Conservation (phyloP, 2,888 invertebrate species). For the Helobdella robusta region DNA sequence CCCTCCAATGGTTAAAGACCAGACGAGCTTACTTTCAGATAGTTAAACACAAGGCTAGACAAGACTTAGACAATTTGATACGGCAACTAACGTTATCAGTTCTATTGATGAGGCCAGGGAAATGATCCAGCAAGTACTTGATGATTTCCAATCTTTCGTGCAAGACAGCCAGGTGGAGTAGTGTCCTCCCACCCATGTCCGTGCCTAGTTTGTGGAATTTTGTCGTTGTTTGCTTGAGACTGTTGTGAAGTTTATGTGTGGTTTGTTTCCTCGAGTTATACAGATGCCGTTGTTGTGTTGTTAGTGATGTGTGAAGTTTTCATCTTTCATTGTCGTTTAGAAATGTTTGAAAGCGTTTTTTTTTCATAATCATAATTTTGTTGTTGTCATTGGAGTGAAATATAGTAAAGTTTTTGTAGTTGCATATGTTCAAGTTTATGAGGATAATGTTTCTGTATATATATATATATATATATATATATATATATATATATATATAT, state of each 20-base stretch:
- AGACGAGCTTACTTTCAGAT: neutral
- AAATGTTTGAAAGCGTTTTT: too few species aligned
- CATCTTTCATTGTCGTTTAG: too few species aligned
- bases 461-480: neutral
- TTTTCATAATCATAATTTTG: too few species aligned
- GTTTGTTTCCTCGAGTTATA: too few species aligned
- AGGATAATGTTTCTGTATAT: neutral
- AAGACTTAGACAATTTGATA: too few species aligned
- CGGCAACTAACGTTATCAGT: conserved; percentile 41
- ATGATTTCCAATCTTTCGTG: conserved; percentile 39
- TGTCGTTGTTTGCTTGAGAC: too few species aligned
- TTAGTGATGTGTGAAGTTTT: too few species aligned
- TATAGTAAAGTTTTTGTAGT: neutral
- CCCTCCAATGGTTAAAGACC: neutral
- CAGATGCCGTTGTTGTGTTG: too few species aligned
- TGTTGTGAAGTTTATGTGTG: too few species aligned
- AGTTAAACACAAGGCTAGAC: neutral
- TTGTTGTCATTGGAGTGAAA: too few species aligned
- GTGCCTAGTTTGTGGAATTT: conserved; percentile 33
- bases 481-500: too few species aligned
- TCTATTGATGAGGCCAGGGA: conserved; percentile 39
- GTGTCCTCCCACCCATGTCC: conserved; percentile 43
- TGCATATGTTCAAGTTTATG: neutral
- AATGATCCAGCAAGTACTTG: conserved; percentile 39
- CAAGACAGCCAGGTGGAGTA: conserved; percentile 44